phyloP scores from a whole-genome alignment of 2,797 vertebrate genomes.

The Falco rusticolus region DNA sequence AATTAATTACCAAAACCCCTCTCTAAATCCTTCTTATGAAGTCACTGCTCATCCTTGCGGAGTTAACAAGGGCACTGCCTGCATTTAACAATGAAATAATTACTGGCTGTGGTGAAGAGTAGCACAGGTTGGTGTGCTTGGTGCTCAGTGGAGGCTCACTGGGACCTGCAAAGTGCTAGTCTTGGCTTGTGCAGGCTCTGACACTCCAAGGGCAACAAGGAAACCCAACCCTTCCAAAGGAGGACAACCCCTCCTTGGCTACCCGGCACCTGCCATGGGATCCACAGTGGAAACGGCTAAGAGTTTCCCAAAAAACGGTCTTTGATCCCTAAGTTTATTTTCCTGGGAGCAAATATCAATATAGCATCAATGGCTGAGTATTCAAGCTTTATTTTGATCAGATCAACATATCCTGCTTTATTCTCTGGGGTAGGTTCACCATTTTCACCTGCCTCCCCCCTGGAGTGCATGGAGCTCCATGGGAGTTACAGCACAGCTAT shows the following conservation, averaged over 20 bases:
- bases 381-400: background rate
- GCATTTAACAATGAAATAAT: background rate
- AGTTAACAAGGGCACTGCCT: background rate
- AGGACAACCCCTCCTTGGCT: background rate
- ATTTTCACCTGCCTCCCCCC: background rate
- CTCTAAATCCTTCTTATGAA: conserved; percentile 39
- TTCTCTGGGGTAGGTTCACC: background rate
- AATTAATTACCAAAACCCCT: background rate
- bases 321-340: background rate
- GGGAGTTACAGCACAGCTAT: background rate
- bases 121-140: background rate
- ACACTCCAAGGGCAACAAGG: background rate
- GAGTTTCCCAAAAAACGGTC: background rate
- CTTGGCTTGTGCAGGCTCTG: background rate
- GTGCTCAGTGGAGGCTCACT: background rate
- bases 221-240: background rate
- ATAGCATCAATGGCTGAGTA: background rate
- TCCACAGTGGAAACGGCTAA: background rate
- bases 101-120: background rate
- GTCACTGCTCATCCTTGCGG: background rate
- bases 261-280: background rate
- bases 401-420: background rate
- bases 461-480: background rate
- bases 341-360: background rate
- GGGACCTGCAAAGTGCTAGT: background rate